Conservation (phyloP, 2,797 vertebrate genomes). For the Eleutherodactylus coqui region DNA sequence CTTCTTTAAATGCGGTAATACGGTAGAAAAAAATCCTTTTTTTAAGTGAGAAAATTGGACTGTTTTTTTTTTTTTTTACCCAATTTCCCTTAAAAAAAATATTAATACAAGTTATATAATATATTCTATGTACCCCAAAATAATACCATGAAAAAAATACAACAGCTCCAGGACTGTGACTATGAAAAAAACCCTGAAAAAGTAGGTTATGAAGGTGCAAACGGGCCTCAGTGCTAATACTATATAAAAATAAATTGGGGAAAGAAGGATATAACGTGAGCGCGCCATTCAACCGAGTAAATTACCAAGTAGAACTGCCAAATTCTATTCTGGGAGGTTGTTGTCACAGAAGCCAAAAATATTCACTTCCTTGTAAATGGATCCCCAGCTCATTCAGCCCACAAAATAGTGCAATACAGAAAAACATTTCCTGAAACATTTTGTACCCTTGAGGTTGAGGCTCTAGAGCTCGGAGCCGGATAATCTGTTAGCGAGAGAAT, state of each 20-base stretch:
- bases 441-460: background rate
- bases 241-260: background rate
- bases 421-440: conserved; percentile 35
- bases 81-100: no score
- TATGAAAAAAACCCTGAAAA: no score
- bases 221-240: no score
- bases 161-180: no score
- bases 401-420: conserved; percentile 6
- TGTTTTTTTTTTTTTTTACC: no score
- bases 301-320: conserved; percentile 32
- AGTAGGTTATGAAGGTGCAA: no score
- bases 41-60: no score
- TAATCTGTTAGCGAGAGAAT: background rate
- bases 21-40: no score
- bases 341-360: conserved; percentile 7
- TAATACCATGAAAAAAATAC: no score
- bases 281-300: background rate
- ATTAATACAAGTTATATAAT: no score
- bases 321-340: conserved; percentile 35
- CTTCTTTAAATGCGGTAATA: no score
- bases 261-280: background rate
- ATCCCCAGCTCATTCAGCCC: conserved; percentile 3
- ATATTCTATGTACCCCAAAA: no score
- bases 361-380: conserved; percentile 22
- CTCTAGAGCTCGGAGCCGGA: background rate